Evolutionary conservation across 1,140 invertebrate species (phyloP).

Genomic region (Halictus rubicundus): DNA sequence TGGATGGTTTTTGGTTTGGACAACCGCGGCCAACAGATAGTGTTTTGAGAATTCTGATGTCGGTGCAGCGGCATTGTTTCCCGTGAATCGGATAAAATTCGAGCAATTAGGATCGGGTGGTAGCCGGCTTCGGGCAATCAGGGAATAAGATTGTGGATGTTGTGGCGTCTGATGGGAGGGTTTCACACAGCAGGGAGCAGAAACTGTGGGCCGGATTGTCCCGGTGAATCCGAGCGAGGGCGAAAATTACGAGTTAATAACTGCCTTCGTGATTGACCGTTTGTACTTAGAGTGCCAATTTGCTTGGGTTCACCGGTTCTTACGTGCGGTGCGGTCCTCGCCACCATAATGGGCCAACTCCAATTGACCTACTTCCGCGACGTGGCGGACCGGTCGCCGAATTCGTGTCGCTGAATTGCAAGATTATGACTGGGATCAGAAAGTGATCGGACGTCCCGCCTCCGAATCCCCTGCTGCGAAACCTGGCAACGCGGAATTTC

Average conservation of each 20-base stretch:
- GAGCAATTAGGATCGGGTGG: neutral
- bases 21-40: too few relatives aligned
- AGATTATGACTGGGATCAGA: constrained; percentile 6
- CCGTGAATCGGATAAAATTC: neutral
- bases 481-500: neutral
- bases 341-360: neutral
- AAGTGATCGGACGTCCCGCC: neutral
- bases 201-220: neutral
- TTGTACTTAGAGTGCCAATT: constrained; percentile 36
- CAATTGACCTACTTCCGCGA: constrained; percentile 15
- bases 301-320: constrained; percentile 9
- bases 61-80: neutral
- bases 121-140: neutral
- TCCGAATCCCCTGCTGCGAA: neutral
- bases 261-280: constrained; percentile 33
- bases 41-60: too few relatives aligned
- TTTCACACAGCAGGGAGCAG: neutral
- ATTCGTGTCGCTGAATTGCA: neutral
- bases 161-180: neutral
- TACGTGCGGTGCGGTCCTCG: neutral
- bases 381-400: neutral
- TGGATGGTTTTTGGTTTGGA: too few relatives aligned
- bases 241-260: constrained; percentile 41
- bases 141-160: neutral
- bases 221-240: constrained; percentile 1